Evolutionary conservation across 2,113 vertebrate genomes (phyloP).

Genomic region (Psettodes erumei): DNA sequence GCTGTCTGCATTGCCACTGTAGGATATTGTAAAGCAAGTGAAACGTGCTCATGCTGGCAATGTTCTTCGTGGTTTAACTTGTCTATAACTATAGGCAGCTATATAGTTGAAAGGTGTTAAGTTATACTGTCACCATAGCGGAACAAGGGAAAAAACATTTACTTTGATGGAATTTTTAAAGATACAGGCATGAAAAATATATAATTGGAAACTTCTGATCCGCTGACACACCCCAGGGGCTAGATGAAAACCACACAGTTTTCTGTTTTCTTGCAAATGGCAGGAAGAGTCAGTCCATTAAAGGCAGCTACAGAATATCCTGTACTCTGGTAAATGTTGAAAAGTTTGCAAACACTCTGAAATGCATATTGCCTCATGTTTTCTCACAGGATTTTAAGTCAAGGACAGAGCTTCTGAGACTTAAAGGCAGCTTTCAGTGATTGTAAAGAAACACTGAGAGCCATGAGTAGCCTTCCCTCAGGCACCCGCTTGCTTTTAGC

Average conservation of each 20-base stretch:
- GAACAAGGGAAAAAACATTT: neutral
- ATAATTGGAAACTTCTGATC: neutral
- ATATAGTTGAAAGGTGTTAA: neutral
- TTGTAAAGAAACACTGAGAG: slow-evolving; percentile 24
- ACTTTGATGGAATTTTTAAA: slow-evolving; percentile 5
- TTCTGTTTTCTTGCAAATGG: slow-evolving; percentile 9
- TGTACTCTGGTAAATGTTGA: slow-evolving; percentile 12
- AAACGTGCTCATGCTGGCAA: neutral
- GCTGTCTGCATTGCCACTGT: neutral
- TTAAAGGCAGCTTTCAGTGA: slow-evolving; percentile 25
- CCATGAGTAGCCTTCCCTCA: slow-evolving; percentile 30
- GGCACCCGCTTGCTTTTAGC: slow-evolving; percentile 37
- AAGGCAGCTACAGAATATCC: slow-evolving; percentile 1
- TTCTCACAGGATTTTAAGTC: slow-evolving; percentile 18
- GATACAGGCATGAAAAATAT: neutral
- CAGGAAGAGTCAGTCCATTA: slow-evolving; percentile 14
- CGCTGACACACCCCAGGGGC: neutral
- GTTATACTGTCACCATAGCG: neutral
- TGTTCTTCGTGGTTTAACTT: slow-evolving; percentile 10
- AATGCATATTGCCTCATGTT: slow-evolving; percentile 24
- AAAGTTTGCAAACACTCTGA: slow-evolving; percentile 21
- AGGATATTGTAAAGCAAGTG: slow-evolving; percentile 3
- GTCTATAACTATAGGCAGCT: no score
- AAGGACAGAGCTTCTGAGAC: slow-evolving; percentile 24
- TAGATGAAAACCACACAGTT: slow-evolving; percentile 1